Evolutionary conservation across 1,140 invertebrate species (phyloP).

Genomic region (Ips nitidus): DNA sequence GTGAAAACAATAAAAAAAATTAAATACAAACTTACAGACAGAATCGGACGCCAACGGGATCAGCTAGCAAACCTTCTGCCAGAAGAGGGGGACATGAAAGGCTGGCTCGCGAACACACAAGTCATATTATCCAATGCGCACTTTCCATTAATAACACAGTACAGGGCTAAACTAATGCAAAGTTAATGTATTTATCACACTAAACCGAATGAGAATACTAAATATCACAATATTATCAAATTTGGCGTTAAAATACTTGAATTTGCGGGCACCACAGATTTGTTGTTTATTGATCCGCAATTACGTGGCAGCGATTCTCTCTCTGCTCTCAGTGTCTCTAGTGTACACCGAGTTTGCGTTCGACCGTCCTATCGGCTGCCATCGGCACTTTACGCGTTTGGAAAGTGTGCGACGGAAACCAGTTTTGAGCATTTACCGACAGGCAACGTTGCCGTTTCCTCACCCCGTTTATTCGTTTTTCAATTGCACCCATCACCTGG

Average conservation of each 20-base stretch:
- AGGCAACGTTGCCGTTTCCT: slow-evolving; percentile 28
- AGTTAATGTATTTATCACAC: slow-evolving; percentile 46
- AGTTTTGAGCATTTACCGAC: slow-evolving; percentile 38
- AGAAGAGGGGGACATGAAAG: slow-evolving; percentile 42
- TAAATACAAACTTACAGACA: neutral
- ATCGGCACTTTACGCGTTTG: slow-evolving; percentile 33
- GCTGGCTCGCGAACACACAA: slow-evolving; percentile 41
- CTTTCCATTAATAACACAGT: slow-evolving; percentile 28
- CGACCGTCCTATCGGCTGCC: slow-evolving; percentile 17
- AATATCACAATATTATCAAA: slow-evolving; percentile 52
- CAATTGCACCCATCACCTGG: too few species aligned
- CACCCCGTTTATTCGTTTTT: too few species aligned
- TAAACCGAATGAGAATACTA: slow-evolving; percentile 50
- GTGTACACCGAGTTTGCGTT: neutral
- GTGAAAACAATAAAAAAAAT: too few species aligned
- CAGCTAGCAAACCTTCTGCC: slow-evolving; percentile 42
- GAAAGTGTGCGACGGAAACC: slow-evolving; percentile 42
- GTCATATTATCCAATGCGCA: slow-evolving; percentile 42
- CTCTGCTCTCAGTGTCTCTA: slow-evolving; percentile 9
- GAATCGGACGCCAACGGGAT: slow-evolving; percentile 45
- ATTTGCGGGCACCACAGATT: slow-evolving; percentile 47
- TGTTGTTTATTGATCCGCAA: slow-evolving; percentile 50
- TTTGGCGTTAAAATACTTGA: slow-evolving; percentile 52
- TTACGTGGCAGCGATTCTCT: slow-evolving; percentile 47
- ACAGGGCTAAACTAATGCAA: slow-evolving; percentile 33